phyloP scores from a whole-genome alignment of 2,797 vertebrate genomes.

The Pogonophryne albipinna region DNA sequence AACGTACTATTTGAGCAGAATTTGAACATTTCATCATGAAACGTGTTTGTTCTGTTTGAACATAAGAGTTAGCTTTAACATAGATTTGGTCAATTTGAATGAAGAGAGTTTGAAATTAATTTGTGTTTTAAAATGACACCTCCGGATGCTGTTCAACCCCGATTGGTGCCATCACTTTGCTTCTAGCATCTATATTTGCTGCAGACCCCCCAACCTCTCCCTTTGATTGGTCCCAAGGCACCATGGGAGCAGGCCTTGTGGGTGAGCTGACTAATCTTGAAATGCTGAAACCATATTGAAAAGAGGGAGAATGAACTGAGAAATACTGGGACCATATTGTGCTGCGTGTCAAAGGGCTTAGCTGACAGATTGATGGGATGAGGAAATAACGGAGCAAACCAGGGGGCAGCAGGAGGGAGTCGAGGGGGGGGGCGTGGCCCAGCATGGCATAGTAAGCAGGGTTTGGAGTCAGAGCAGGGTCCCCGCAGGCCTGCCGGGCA shows the following conservation, averaged over 20 bases:
- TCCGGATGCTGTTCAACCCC: slow-evolving; percentile 6
- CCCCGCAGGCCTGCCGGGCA: slow-evolving; percentile 86
- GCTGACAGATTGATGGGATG: slow-evolving; percentile 96
- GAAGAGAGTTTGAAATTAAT: not conserved
- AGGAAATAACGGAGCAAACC: slow-evolving; percentile 89
- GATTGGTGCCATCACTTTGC: slow-evolving; percentile 3
- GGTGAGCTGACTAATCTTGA: slow-evolving; percentile 87
- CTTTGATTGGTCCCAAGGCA: not conserved
- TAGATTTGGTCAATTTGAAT: not conserved
- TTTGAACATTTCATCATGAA: not conserved
- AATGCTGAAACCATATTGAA: slow-evolving; percentile 92
- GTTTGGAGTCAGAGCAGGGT: slow-evolving; percentile 86
- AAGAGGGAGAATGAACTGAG: slow-evolving; percentile 68
- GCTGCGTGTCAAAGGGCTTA: slow-evolving; percentile 89
- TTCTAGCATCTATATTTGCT: slow-evolving; percentile 27
- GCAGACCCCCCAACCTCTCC: not conserved
- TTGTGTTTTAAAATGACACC: not conserved
- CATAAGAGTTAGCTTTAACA: not conserved
- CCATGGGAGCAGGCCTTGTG: slow-evolving; percentile 48
- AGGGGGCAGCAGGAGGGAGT: slow-evolving; percentile 62
- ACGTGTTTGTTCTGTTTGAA: not conserved
- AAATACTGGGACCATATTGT: slow-evolving; percentile 89
- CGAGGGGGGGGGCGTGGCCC: slow-evolving; percentile 64
- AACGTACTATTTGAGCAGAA: not conserved
- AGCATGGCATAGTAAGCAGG: slow-evolving; percentile 85